phyloP scores from a whole-genome alignment of 2,888 invertebrate species.

The Trissolcus japonicus region DNA sequence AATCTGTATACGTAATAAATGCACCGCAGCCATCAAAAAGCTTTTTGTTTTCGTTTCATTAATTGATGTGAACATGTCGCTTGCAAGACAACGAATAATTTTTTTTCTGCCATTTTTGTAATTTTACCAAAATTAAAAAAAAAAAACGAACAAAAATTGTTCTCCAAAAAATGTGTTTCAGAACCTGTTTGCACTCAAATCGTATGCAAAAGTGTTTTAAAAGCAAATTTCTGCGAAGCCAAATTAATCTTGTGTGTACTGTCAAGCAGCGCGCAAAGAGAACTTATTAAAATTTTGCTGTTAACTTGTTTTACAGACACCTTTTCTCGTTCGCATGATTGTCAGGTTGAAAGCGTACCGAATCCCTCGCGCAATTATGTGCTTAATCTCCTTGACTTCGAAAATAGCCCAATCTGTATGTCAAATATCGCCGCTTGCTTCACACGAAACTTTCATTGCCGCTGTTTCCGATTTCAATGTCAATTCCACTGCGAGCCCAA shows the following conservation, averaged over 20 bases:
- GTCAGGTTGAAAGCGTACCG: constrained; percentile 8
- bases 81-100: too few species aligned
- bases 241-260: not conserved
- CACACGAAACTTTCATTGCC: constrained; percentile 19
- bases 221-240: not conserved
- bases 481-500: not conserved
- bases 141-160: too few species aligned
- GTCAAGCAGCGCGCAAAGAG: constrained; percentile 1
- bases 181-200: too few species aligned
- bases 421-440: constrained; percentile 18
- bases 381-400: constrained; percentile 25
- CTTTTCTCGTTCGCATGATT: constrained; percentile 16
- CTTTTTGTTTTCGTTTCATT: too few species aligned
- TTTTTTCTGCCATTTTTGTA: too few species aligned
- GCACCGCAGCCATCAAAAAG: too few species aligned
- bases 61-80: too few species aligned
- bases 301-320: constrained; percentile 26
- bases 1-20: too few species aligned
- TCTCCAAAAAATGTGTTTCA: too few species aligned
- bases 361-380: constrained; percentile 10
- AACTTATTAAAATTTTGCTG: constrained; percentile 22
- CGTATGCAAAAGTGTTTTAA: constrained; percentile 8
- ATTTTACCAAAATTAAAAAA: too few species aligned
- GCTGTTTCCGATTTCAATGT: constrained; percentile 25
- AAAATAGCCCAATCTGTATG: constrained; percentile 21